Conservation (phyloP, 2,888 invertebrate genomes). For the Idaea dimidiata region DNA sequence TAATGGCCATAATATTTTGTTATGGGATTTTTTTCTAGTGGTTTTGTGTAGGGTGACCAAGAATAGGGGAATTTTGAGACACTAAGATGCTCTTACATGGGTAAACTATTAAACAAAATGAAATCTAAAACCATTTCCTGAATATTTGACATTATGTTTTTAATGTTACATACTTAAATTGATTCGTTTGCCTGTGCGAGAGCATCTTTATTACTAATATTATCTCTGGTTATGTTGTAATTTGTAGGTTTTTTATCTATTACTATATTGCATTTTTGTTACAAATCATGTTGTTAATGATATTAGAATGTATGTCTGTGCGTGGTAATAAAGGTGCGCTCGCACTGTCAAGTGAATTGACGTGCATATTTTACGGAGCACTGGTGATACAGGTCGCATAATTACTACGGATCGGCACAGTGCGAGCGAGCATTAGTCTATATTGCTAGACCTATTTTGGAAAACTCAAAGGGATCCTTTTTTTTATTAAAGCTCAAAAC, state of each 20-base stretch:
- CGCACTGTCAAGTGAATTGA: not conserved
- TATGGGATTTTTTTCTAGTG: not conserved
- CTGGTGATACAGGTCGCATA: not conserved
- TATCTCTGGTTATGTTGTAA: not conserved
- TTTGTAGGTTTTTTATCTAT: not conserved
- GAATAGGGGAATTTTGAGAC: not conserved
- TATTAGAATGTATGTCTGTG: not conserved
- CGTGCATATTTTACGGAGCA: not conserved
- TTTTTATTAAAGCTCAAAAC: too few relatives aligned
- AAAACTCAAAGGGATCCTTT: not conserved
- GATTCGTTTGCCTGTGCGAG: not conserved
- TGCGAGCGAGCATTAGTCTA: not conserved
- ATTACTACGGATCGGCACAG: not conserved
- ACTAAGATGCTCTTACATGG: not conserved
- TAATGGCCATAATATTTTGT: not conserved
- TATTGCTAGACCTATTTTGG: not conserved
- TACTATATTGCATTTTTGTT: not conserved
- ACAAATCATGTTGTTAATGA: not conserved
- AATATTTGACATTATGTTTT: too few relatives aligned
- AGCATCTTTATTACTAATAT: not conserved
- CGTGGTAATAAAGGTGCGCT: not conserved
- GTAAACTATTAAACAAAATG: not conserved
- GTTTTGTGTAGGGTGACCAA: not conserved
- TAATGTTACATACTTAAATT: not conserved
- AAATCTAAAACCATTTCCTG: not conserved